A percentile compares a stretch with the other conserved stretches of the same genome.
Conservation (phyloP, 2,797 vertebrate species). For the Tragopan temminckii region DNA sequence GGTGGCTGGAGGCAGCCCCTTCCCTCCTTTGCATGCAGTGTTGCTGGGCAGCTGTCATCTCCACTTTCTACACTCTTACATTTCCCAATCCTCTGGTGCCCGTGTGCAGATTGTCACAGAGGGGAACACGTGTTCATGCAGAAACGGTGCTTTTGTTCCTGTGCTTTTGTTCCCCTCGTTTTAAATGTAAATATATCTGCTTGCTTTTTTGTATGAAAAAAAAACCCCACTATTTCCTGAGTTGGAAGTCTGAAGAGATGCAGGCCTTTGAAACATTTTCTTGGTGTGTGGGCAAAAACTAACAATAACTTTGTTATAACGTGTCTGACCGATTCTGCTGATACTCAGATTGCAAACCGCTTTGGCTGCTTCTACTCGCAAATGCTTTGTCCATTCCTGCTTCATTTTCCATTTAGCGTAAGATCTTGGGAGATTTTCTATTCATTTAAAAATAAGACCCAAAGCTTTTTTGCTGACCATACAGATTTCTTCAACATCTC, state of each 20-base stretch:
- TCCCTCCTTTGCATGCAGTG: neutral
- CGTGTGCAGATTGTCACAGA: neutral
- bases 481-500: slow-evolving; percentile 5
- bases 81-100: neutral
- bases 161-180: slow-evolving; percentile 1
- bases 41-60: neutral
- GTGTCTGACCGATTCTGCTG: neutral
- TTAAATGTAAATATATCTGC: slow-evolving; percentile 18
- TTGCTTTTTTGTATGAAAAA: neutral
- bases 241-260: slow-evolving; percentile 37
- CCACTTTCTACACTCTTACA: neutral
- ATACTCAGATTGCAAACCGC: neutral
- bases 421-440: neutral
- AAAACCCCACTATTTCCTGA: neutral
- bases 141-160: neutral
- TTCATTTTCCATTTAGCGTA: neutral
- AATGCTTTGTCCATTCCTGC: slow-evolving; percentile 29
- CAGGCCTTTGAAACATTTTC: slow-evolving; percentile 28
- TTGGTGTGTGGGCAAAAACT: slow-evolving; percentile 46
- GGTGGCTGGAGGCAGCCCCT: neutral
- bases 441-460: slow-evolving; percentile 17
- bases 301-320: neutral
- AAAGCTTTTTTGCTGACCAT: slow-evolving; percentile 24
- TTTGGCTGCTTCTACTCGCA: slow-evolving; percentile 8
- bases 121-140: neutral